Evolutionary conservation across 2,797 vertebrate species (phyloP), one percentile per base, ranked within the genome.

Genomic region (Typhlichthys subterraneus): DNA sequence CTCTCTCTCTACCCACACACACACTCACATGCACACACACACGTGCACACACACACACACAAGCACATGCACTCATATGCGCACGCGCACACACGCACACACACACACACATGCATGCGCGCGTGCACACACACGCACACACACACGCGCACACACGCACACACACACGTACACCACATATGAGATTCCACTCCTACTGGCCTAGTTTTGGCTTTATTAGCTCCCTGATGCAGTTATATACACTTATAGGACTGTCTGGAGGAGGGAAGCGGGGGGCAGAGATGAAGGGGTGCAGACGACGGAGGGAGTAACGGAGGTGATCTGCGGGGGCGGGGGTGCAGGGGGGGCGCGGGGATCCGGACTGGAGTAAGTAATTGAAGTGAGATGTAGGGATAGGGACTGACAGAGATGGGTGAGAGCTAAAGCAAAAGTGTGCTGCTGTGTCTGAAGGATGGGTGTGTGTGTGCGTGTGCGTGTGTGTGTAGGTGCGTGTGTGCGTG

Each of bases 171-270:
- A 49, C 61, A 69, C 48, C 62, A 72, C 63, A 65, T 77, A 76
- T 67, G 62, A 81, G 57, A 73, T 74, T 80, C 65, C 48, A 29
- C 73, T 51, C 57, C 71, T 82, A 66, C 77, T 83, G 77, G 70
- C 80, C 83, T 86, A 64, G 33, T 82, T 85, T 84, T 79, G 71
- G 78, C 76, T 84, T 83, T 84, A 88, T 86, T 79, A 80, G 69
- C 73, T 83, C 87, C 75, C 79, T 83, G 79, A 85, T 81, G 77
- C 71, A 57, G 77, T 85, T 82, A 80, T 29, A 75, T 64, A 74
- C 81, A 80, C 69, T 70, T 67, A 79, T 77, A 54, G 57, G 59
- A 71, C 60, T 45, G 46, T 57, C 33, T 65, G 38, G 14, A 38
- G 38, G 14, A n/a, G n/a, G 33, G 33, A 7, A 8, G 33, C 19